Conservation (phyloP, 1,140 invertebrate species). For the Aplysia californica region DNA sequence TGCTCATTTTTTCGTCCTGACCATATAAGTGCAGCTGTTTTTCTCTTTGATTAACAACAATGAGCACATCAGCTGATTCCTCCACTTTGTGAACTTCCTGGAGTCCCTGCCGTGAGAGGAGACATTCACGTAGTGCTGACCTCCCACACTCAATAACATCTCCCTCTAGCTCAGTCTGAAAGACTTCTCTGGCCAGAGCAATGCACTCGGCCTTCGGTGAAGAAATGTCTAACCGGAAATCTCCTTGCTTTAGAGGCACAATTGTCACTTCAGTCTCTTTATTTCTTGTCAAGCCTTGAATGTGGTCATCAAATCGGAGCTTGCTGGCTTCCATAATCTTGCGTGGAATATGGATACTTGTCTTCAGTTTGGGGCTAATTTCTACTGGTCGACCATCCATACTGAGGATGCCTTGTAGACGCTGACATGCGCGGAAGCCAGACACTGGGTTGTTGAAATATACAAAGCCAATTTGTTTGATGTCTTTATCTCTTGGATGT, state of each 20-base stretch:
- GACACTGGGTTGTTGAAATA: slow-evolving; percentile 42
- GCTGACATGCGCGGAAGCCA: slow-evolving; percentile 35
- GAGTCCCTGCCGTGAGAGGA: slow-evolving; percentile 42
- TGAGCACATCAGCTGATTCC: slow-evolving; percentile 30
- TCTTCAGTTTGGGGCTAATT: slow-evolving; percentile 33
- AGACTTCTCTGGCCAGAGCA: slow-evolving; percentile 25
- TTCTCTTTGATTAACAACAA: slow-evolving; percentile 41
- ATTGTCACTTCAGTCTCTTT: background rate
- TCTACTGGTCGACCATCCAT: slow-evolving; percentile 28
- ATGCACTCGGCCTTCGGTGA: slow-evolving; percentile 29
- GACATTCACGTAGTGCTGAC: slow-evolving; percentile 1
- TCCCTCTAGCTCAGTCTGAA: slow-evolving; percentile 40
- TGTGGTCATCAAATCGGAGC: slow-evolving; percentile 28
- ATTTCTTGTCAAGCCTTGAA: slow-evolving; percentile 10
- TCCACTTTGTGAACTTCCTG: slow-evolving; percentile 35
- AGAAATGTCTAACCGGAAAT: slow-evolving; percentile 37
- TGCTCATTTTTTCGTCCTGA: background rate
- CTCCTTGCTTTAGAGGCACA: slow-evolving; percentile 28
- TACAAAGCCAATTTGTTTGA: slow-evolving; percentile 10
- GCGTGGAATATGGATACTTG: slow-evolving; percentile 35
- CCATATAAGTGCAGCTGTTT: slow-evolving; percentile 48
- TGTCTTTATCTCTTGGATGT: background rate
- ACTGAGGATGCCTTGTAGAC: slow-evolving; percentile 7
- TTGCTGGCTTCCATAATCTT: slow-evolving; percentile 30
- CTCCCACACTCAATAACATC: slow-evolving; percentile 35